Evolutionary conservation across 1,140 invertebrate species (phyloP), one percentile per base, ranked within the genome.

Genomic region (Eciton burchellii): DNA sequence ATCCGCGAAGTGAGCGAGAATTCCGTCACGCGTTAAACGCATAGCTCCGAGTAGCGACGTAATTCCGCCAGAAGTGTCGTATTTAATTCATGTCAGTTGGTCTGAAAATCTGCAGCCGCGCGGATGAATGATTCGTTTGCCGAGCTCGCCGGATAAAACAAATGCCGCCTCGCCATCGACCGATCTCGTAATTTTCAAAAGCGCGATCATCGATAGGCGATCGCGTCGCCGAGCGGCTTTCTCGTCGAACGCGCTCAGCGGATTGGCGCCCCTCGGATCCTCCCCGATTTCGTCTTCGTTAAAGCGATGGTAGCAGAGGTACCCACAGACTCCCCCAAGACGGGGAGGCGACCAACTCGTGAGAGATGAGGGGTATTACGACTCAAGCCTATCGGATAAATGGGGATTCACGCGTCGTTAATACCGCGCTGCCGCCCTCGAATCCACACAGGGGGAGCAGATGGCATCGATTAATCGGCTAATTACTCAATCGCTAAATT

Each of bases 371-470:
- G 63, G 57, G 54, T 83, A 82, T 84, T 79, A 82, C 63, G n/a
- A 65, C 74, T 84, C 72, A 70, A 72, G 41, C 82, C 74, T 87
- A 87, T 84, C 81, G 71, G 83, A 84, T 88, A 87, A 84, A 88
- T 87, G 76, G 84, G 68, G 84, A 89, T 88, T 84, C 83, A 84
- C 86, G 81, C 81, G 41, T 79, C 81, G 66, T 89, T 88, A 88
- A 88, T 86, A 85, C 74, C 76, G 62, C 74, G 56, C 74, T 56
- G 45, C 52, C 41, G 71, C 73, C 57, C 54, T 70, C 47, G 76
- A 57, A 65, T 85, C 45, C 62, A 85, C 65, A 71, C 29, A n/a
- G 35, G 35, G 49, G 81, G 43, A 59, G 29, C 83, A 68, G 62
- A 66, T 45, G 43, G 49, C 74, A 85, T 85, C 84, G 86, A 84